These are phyloP conservation scores for Sturmia bella DNA, from an alignment of 2,888 invertebrate species.

Conservation along the genomic window DNA sequence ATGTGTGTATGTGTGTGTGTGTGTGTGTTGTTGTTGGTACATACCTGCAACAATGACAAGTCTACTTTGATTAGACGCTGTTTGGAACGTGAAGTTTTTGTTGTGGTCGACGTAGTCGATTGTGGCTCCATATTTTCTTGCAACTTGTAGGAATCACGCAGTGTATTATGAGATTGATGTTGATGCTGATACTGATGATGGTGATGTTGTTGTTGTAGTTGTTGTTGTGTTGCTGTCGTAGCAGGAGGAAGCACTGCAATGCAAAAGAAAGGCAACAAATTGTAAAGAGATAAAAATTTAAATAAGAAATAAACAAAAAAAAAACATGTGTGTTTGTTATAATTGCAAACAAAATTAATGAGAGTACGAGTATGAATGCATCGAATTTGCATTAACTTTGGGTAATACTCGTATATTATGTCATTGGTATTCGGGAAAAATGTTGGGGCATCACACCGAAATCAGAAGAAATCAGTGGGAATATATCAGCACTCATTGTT, in stretches of 20 bases:
- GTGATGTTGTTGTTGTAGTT: constrained; percentile 58
- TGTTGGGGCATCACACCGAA: neutral
- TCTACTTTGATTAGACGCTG: constrained; percentile 92
- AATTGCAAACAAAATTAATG: constrained; percentile 35
- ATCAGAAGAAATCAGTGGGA: constrained; percentile 8
- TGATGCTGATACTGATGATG: constrained; percentile 65
- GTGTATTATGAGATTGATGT: constrained; percentile 58
- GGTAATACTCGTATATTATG: constrained; percentile 17
- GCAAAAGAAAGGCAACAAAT: constrained; percentile 58
- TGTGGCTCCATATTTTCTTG: constrained; percentile 79
- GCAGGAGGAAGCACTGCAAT: constrained; percentile 81
- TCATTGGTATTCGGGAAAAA: constrained; percentile 5
- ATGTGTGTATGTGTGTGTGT: too few species aligned
- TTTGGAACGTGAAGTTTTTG: constrained; percentile 78
- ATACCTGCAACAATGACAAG: constrained; percentile 88
- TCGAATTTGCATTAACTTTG: constrained; percentile 34
- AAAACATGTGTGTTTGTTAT: too few species aligned
- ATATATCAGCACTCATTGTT: neutral
- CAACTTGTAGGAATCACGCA: constrained; percentile 75
- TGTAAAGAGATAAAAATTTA: constrained; percentile 28
- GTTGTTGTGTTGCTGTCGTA: constrained; percentile 71
- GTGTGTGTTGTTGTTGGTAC: too few species aligned
- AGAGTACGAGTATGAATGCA: constrained; percentile 18
- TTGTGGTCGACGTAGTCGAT: constrained; percentile 71
- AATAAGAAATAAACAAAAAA: constrained; percentile 25